Evolutionary conservation across 1,140 invertebrate genomes (phyloP).

Genomic region (Drosophila guanche): DNA sequence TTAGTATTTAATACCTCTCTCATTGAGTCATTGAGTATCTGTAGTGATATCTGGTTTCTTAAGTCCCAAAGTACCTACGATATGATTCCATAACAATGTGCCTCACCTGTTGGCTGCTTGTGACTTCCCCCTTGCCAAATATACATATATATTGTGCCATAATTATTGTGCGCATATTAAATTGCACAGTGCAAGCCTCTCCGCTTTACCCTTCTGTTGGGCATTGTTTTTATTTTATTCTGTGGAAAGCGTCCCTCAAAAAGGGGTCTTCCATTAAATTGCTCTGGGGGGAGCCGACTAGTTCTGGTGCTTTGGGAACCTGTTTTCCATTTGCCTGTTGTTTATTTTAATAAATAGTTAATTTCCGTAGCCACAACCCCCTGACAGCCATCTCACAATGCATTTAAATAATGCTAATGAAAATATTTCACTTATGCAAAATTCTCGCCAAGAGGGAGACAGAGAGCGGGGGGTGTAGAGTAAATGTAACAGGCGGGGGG

Average conservation of each 20-base stretch:
- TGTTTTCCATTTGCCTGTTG: slow-evolving; percentile 33
- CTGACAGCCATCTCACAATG: neutral
- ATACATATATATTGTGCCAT: too few relatives aligned
- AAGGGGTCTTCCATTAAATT: neutral
- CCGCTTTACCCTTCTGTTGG: neutral
- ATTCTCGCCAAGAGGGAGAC: slow-evolving; percentile 1
- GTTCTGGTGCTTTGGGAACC: slow-evolving; percentile 10
- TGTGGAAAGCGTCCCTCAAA: slow-evolving; percentile 15
- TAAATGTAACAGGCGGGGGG: slow-evolving; percentile 21
- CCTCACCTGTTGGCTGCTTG: too few relatives aligned
- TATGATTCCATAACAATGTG: too few relatives aligned
- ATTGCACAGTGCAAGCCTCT: slow-evolving; percentile 4
- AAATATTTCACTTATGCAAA: slow-evolving; percentile 59
- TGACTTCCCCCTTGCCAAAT: neutral
- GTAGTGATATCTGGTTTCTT: too few relatives aligned
- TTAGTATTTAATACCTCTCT: too few relatives aligned
- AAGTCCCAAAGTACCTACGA: too few relatives aligned
- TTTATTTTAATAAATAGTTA: slow-evolving; percentile 54
- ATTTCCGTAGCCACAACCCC: slow-evolving; percentile 9
- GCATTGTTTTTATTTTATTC: slow-evolving; percentile 12
- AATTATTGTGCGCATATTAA: slow-evolving; percentile 21
- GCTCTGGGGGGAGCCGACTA: neutral
- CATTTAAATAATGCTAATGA: slow-evolving; percentile 52
- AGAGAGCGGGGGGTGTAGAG: neutral
- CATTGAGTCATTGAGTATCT: too few relatives aligned